Base-by-base conservation (phyloP, 2,888 invertebrate genomes). In the Drosophila dives region DNA sequence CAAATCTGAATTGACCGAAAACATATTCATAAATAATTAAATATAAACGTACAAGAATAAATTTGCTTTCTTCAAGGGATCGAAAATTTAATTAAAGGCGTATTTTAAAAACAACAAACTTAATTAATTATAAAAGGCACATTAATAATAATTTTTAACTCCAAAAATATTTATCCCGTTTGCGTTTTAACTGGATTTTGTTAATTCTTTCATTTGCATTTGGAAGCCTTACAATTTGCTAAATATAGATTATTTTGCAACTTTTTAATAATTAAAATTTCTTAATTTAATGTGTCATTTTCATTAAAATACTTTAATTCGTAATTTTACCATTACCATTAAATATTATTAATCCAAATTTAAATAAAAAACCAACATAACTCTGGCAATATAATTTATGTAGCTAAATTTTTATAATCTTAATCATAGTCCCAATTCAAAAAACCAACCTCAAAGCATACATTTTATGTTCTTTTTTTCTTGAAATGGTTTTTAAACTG, bases 141-240 rank as follows among this genome's bases (percentile, higher is more conserved):
- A 15, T 8, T 8, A 15, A 45, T 23, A 15, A 6, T 11, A 40
- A n/a, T 40, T 40, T 10, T 11, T n/a, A 11, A n/a, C 10, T 0
- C 1, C 20, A 12, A 12, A 0, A 3, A 12, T 3, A 7, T 3
- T 45, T 23, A 1, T 3, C 8, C 1, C 8, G 1, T 23, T 23
- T 15, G 7, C 0, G 0, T 15, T 15, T 36, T 36, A 7, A 15
- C 36, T 36, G 36, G 3, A 5, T 15, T 45, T 45, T 15, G 8
- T 1, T 8, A 15, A 15, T 15, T 1, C 1, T 2, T 3, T 8
- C 17, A 17, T 17, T 17, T 40, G n/a, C 10, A n/a, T n/a, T n/a
- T 42, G 1, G 2, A 42, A 11, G 5, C 40, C 0, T 11, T 11
- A 2, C 2, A n/a, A 10, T 10, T 40, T n/a, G n/a, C 7, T 45